These are phyloP conservation scores for Tetropium fuscum DNA, from an alignment of 2,888 invertebrate species.

Conservation along the genomic window DNA sequence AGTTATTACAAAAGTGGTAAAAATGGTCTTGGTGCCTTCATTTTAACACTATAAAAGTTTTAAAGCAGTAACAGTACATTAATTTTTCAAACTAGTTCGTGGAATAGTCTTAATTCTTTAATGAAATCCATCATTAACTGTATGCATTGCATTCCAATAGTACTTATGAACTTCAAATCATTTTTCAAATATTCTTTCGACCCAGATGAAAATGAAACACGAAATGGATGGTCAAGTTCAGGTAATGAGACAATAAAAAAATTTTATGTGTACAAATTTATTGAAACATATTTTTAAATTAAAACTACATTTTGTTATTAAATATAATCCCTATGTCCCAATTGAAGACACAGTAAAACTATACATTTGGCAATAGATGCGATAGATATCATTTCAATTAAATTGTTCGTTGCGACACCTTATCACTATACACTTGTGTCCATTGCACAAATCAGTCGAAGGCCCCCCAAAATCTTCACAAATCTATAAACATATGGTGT, in stretches of 20 bases:
- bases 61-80: no score
- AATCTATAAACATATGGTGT: slow-evolving; percentile 8
- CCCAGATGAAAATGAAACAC: no score
- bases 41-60: no score
- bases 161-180: no score
- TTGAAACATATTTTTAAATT: slow-evolving; percentile 57
- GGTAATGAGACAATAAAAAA: slow-evolving; percentile 9
- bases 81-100: no score
- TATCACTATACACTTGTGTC: slow-evolving; percentile 53
- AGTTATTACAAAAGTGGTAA: no score
- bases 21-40: no score
- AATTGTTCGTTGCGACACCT: slow-evolving; percentile 55
- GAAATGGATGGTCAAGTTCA: no score
- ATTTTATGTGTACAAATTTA: slow-evolving; percentile 57
- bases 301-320: slow-evolving; percentile 53
- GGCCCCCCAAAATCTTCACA: slow-evolving; percentile 40
- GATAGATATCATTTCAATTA: slow-evolving; percentile 44
- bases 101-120: no score
- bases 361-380: slow-evolving; percentile 57
- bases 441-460: slow-evolving; percentile 57
- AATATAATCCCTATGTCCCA: slow-evolving; percentile 48
- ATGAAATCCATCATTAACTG: no score
- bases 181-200: no score
- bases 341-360: slow-evolving; percentile 49
- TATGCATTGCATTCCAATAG: no score